A percentile compares a stretch with the other conserved stretches of the same genome.
phyloP scores from a whole-genome alignment of 2,113 vertebrate species.

The Megalops atlanticus region DNA sequence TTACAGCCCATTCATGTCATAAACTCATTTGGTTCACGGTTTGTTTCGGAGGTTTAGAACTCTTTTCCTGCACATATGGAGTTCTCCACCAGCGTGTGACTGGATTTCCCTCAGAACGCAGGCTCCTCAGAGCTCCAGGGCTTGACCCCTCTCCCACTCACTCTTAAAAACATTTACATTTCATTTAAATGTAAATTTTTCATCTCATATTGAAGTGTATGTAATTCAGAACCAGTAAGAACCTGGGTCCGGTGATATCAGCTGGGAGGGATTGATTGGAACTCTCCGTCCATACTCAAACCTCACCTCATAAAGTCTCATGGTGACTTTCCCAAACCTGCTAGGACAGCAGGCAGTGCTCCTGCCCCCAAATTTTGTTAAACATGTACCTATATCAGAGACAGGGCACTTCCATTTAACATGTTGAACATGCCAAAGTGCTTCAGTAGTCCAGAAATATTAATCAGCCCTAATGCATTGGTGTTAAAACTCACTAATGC shows the following conservation, averaged over 20 bases:
- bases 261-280: neutral
- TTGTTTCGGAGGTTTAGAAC: too few species aligned
- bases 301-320: neutral
- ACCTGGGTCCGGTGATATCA: neutral
- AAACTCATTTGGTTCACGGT: too few species aligned
- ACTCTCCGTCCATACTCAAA: neutral
- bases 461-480: neutral
- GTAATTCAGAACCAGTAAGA: neutral
- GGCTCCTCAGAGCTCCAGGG: neutral
- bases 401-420: neutral
- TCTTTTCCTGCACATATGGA: too few species aligned
- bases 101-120: too few species aligned
- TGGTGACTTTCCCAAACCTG: too few species aligned
- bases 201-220: neutral
- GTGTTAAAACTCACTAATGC: neutral
- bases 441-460: slow-evolving; percentile 4
- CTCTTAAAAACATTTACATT: slow-evolving; percentile 6
- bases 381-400: neutral
- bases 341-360: too few species aligned
- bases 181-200: slow-evolving; percentile 12
- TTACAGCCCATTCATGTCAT: too few species aligned
- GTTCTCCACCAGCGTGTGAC: too few species aligned
- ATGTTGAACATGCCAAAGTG: neutral
- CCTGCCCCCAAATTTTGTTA: too few species aligned
- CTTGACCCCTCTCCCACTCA: neutral